phyloP scores from a whole-genome alignment of 2,888 invertebrate species.

The Pammene aurita region DNA sequence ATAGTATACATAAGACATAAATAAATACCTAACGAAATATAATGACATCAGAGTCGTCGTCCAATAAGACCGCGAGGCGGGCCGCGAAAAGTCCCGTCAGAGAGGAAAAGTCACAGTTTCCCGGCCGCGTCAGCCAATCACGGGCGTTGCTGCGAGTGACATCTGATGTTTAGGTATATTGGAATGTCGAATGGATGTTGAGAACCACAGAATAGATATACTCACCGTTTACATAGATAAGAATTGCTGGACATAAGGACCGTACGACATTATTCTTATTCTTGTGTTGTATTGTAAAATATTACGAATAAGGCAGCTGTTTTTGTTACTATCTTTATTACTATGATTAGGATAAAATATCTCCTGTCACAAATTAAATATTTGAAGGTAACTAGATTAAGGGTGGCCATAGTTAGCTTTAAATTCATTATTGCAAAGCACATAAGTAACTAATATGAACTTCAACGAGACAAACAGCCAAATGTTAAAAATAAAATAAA shows the following conservation, averaged over 20 bases:
- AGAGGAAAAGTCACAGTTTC: slow-evolving; percentile 79
- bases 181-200: slow-evolving; percentile 8
- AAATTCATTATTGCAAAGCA: too few relatives aligned
- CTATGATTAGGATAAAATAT: too few relatives aligned
- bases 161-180: slow-evolving; percentile 48
- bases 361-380: too few relatives aligned
- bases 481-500: too few relatives aligned
- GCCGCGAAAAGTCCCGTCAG: slow-evolving; percentile 69
- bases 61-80: slow-evolving; percentile 76
- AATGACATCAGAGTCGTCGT: slow-evolving; percentile 65
- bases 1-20: not conserved
- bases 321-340: too few relatives aligned
- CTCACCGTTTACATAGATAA: not conserved
- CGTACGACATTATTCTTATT: too few relatives aligned
- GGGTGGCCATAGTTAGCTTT: too few relatives aligned
- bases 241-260: too few relatives aligned
- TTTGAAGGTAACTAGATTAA: too few relatives aligned
- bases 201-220: not conserved
- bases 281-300: too few relatives aligned
- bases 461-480: not conserved
- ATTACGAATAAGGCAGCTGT: too few relatives aligned
- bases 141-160: slow-evolving; percentile 50
- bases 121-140: slow-evolving; percentile 60
- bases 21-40: slow-evolving; percentile 25
- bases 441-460: too few relatives aligned